Base-by-base conservation (phyloP, 2,797 vertebrate species). In the Coranthus polyacanthus region DNA sequence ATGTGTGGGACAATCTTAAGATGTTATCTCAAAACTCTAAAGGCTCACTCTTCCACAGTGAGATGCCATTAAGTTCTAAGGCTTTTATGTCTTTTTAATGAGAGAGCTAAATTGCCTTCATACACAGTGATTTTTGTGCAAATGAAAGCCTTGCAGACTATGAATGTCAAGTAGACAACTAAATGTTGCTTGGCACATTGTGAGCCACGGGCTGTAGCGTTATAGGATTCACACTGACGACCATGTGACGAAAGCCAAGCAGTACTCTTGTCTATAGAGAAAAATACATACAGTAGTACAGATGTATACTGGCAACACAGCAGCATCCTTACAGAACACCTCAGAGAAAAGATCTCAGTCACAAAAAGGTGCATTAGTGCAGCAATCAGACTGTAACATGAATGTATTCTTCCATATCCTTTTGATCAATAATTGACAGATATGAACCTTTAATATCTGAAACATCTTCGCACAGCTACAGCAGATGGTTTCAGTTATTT, bases 61-160 rank as follows among this genome's bases (percentile, higher is more conserved):
- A 84, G 87, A 90, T 81, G 85, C 86, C 88, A 92, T 92, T 94
- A 90, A 77, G 76, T 86, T 91, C 81, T 63, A 82, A 85, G 88
- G 82, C 84, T 51, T 89, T 92, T 90, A 93, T 93, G 88, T 90
- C 86, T 92, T 92, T 94, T 93, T 94, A 94, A 94, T 93, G 90
- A 90, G 86, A 71, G 76, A 73, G 72, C 88, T 85, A 92, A 93
- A 93, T 91, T 92, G 94, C 88, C 88, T 90, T 92, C 82, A 87
- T 87, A 90, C 53, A 58, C 86, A 75, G 76, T 83, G 90, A 78
- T 88, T 92, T 93, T 89, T 83, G 86, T 88, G 85, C 84, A 87
- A 91, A 92, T 89, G 82, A 89, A 91, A 90, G 85, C 85, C 79
- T 84, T 36, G 78, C 86, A 76, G 88, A 82, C 80, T 84, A 80